phyloP scores from a whole-genome alignment of 2,888 invertebrate species.

The Tiliacea aurago region DNA sequence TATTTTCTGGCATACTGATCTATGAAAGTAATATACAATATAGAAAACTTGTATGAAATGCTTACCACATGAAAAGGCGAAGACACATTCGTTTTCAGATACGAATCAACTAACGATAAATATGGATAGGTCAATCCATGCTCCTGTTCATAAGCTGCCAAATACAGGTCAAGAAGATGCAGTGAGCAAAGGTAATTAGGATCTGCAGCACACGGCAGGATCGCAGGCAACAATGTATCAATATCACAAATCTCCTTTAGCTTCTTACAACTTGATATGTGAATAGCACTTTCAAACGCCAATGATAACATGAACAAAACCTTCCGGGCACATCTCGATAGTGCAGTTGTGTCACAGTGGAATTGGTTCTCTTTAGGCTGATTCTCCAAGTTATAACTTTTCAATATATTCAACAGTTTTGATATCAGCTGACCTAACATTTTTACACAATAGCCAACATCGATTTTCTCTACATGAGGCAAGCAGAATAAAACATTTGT shows the following conservation, averaged over 20 bases:
- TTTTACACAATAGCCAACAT: slow-evolving; percentile 78
- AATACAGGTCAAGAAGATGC: slow-evolving; percentile 89
- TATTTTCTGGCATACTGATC: neutral
- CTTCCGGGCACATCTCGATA: slow-evolving; percentile 81
- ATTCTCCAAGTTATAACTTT: slow-evolving; percentile 79
- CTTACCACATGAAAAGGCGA: slow-evolving; percentile 93
- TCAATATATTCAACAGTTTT: slow-evolving; percentile 75
- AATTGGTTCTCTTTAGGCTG: slow-evolving; percentile 75
- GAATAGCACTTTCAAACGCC: slow-evolving; percentile 91
- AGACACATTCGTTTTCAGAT: slow-evolving; percentile 91
- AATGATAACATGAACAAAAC: slow-evolving; percentile 90
- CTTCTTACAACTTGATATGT: slow-evolving; percentile 87
- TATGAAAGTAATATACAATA: neutral
- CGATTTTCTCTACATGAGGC: slow-evolving; percentile 89
- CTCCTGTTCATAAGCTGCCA: slow-evolving; percentile 87
- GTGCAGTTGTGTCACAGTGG: slow-evolving; percentile 77
- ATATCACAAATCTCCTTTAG: slow-evolving; percentile 86
- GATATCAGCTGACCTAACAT: slow-evolving; percentile 79
- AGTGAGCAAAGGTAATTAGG: slow-evolving; percentile 87
- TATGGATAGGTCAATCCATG: slow-evolving; percentile 83
- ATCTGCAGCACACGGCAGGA: slow-evolving; percentile 86
- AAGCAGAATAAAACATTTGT: slow-evolving; percentile 89
- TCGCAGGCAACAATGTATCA: slow-evolving; percentile 80
- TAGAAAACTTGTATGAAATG: slow-evolving; percentile 45
- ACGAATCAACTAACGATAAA: slow-evolving; percentile 87